Evolutionary conservation across 2,113 vertebrate species (phyloP).

Genomic region (Gulo gulo): DNA sequence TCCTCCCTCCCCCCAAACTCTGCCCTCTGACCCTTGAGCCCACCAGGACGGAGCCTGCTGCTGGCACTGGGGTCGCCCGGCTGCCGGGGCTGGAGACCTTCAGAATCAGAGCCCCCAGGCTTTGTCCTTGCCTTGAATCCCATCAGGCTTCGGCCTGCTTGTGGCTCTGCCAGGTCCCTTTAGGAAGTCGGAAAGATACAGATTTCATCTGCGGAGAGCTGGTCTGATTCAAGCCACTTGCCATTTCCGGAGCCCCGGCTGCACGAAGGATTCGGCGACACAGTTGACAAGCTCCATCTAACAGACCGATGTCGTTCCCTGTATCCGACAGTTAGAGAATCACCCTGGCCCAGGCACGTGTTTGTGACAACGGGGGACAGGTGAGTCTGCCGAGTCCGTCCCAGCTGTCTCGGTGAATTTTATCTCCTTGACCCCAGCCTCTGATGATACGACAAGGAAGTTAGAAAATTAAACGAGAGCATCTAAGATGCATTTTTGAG

Average conservation of each 20-base stretch:
- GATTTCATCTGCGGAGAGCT: too few species aligned
- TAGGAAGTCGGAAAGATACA: neutral
- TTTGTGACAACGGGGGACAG: rapidly evolving
- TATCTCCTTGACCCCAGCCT: neutral
- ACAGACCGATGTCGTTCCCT: rapidly evolving
- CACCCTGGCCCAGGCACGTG: rapidly evolving
- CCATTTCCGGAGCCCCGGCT: neutral
- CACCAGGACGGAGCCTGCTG: neutral
- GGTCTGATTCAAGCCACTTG: neutral
- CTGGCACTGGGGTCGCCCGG: rapidly evolving
- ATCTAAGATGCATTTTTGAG: too few species aligned
- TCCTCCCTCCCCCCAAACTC: neutral
- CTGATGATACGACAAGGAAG: too few species aligned
- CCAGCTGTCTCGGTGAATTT: rapidly evolving
- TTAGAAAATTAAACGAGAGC: neutral
- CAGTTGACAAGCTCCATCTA: rapidly evolving
- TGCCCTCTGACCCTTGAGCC: neutral
- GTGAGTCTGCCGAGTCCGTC: rapidly evolving
- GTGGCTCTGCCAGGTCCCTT: neutral
- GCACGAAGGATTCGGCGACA: neutral
- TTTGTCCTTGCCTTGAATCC: neutral
- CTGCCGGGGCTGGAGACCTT: neutral
- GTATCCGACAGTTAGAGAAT: rapidly evolving
- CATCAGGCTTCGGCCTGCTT: neutral
- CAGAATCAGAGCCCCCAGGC: neutral